Base-by-base conservation (phyloP, 2,113 vertebrate species). In the Menura novaehollandiae region DNA sequence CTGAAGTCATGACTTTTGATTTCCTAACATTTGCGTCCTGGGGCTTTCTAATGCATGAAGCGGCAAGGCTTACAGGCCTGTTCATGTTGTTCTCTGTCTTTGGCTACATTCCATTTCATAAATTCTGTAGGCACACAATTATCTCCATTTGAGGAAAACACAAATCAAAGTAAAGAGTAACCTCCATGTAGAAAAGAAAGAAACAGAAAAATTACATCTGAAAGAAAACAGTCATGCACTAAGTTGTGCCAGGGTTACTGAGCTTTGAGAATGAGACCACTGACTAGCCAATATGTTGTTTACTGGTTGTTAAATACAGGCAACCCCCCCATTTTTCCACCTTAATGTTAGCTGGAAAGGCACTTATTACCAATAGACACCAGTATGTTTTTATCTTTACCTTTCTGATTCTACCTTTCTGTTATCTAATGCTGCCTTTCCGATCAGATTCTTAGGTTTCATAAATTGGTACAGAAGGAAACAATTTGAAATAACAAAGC, bases 41-140 rank as follows among this genome's bases (percentile, higher is more conserved):
- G 10, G 21, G 7, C 72, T 67, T 69, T 77, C 46, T 59, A 41
- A 77, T 39, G 66, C 35, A 56, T 2, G 1, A 92, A 85, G 10
- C 21, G 13, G 56, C 27, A 59, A 63, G 39, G 23, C 18, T n/a
- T 89, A 46, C 93, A 97, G 78, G 87, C 33, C 58, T 44, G 17
- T 66, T 55, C 91, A 83, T 3, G 13, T 82, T 95, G 60, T 26
- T 78, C 46, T 52, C 26, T 52, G 22, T 89, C 21, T 81, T 37
- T 71, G 85, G 51, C 75, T 94, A 33, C 15, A 30, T 88, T 94
- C 84, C 49, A 88, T 81, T 64, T 84, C 5, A 20, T 23, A 27
- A 89, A 92, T 93, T 91, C 77, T 83, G 68, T 88, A 97, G 87
- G 28, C n/a, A 64, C 24, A 82, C 28, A 80, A 72, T 85, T 85